phyloP scores from a whole-genome alignment of 1,140 invertebrate species.

The Fopius arisanus region DNA sequence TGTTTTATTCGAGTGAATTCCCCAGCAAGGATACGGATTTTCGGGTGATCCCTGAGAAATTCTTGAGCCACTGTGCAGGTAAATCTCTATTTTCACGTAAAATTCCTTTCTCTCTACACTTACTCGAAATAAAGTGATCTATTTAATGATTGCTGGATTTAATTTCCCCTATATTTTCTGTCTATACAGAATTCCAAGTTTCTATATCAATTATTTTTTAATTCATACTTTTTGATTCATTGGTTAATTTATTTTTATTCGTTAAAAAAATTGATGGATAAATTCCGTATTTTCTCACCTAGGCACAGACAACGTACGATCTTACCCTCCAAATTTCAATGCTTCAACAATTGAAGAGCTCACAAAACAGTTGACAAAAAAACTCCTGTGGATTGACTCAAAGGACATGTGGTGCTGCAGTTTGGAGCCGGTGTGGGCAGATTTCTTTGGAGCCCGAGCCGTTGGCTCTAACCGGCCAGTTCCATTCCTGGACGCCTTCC shows the following conservation, averaged over 20 bases:
- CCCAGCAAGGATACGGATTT: conserved; percentile 73
- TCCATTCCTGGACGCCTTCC: conserved; percentile 90
- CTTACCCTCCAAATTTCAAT: conserved; percentile 55
- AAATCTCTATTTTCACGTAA: not conserved
- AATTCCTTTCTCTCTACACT: not conserved
- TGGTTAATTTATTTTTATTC: too few species aligned
- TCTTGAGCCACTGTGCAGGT: conserved; percentile 78
- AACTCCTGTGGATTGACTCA: conserved; percentile 83
- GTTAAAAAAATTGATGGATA: conserved; percentile 16
- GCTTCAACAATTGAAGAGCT: conserved; percentile 63
- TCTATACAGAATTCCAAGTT: too few species aligned
- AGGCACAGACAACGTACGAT: conserved; percentile 66
- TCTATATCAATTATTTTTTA: too few species aligned
- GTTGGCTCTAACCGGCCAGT: conserved; percentile 77
- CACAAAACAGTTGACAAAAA: conserved; percentile 64
- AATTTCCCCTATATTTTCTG: too few species aligned
- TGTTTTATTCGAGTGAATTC: conserved; percentile 79
- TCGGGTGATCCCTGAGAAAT: conserved; percentile 77
- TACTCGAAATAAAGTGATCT: too few species aligned
- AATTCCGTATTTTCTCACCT: conserved; percentile 38
- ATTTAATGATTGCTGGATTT: too few species aligned
- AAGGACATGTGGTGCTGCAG: conserved; percentile 88
- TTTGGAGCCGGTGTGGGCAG: conserved; percentile 91
- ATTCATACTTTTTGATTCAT: not conserved
- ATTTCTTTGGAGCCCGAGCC: conserved; percentile 84